phyloP scores from a whole-genome alignment of 2,113 vertebrate species.

The Lophochroa leadbeateri region DNA sequence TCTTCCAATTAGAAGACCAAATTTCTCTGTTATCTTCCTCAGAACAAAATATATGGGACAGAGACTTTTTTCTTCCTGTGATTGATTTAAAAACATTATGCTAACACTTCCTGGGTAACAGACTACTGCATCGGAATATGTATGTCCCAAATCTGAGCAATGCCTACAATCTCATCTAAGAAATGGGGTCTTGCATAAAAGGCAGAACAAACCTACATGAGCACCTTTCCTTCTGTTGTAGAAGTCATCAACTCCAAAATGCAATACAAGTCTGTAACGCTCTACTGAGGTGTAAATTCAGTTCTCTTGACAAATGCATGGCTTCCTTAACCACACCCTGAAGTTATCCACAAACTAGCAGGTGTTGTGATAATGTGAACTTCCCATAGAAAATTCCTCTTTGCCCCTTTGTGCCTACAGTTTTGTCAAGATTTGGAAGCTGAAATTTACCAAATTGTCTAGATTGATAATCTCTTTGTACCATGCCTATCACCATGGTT shows the following conservation, averaged over 20 bases:
- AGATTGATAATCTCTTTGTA: neutral
- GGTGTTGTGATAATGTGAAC: neutral
- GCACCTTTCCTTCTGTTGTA: neutral
- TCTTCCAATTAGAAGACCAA: neutral
- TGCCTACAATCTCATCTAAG: neutral
- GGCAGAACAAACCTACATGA: accelerated
- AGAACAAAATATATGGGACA: neutral
- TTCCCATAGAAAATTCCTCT: neutral
- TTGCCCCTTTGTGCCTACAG: neutral
- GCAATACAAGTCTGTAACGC: neutral
- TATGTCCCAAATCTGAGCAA: neutral
- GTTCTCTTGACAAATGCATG: neutral
- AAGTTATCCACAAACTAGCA: neutral
- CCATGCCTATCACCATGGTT: neutral
- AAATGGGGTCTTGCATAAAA: neutral
- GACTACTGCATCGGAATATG: accelerated
- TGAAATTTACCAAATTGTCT: neutral
- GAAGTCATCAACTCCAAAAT: neutral
- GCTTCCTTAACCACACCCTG: neutral
- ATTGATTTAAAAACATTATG: neutral
- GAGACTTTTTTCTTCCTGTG: neutral
- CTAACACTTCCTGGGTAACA: neutral
- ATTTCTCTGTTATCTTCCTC: neutral
- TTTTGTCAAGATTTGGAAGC: neutral
- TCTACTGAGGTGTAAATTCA: neutral